Evolutionary conservation across 2,888 invertebrate genomes (phyloP).

Genomic region (Megaustenia siamemsis): DNA sequence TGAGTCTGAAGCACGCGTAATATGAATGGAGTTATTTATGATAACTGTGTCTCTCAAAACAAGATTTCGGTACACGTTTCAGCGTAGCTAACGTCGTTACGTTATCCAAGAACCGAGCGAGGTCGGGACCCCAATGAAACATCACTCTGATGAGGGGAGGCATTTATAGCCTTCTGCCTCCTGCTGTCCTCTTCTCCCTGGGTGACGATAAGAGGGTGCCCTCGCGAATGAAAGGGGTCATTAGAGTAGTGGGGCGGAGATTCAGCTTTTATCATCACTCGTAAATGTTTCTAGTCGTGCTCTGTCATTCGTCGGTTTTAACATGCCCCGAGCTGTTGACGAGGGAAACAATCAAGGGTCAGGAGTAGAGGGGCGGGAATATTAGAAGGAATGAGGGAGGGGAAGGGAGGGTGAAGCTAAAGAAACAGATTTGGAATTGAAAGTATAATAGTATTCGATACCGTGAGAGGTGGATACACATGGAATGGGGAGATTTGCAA

Average conservation of each 20-base stretch:
- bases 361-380: no score
- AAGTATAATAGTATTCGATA: no score
- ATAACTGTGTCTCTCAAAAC: no score
- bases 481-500: no score
- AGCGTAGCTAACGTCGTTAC: no score
- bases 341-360: no score
- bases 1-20: no score
- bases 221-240: neutral
- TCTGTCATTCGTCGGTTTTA: neutral
- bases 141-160: neutral
- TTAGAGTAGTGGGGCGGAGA: conserved; percentile 13
- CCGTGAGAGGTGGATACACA: no score
- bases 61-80: no score
- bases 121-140: conserved; percentile 43
- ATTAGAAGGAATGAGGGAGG: neutral
- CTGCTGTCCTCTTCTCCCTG: neutral
- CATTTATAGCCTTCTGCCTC: conserved; percentile 31
- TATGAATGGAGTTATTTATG: no score
- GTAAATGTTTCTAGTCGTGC: neutral
- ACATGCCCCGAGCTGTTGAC: neutral
- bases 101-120: neutral
- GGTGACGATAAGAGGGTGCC: conserved; percentile 15
- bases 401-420: conserved; percentile 9
- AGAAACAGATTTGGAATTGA: no score
- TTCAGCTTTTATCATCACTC: neutral